Conservation (phyloP, 2,797 vertebrate species). For the Pseudochirops cupreus region DNA sequence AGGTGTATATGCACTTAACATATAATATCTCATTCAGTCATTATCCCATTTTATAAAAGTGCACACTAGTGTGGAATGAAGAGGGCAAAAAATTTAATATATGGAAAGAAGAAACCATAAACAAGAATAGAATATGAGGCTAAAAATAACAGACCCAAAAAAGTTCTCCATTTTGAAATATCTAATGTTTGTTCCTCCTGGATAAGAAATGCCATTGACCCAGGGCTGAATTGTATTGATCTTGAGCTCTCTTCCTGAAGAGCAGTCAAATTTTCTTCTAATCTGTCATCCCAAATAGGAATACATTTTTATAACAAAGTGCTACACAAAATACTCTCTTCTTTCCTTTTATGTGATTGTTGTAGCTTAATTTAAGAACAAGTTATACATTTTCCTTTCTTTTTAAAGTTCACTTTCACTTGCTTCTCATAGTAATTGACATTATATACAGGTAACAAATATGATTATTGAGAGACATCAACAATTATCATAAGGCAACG, state of each 20-base stretch:
- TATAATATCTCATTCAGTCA: neutral
- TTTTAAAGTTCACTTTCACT: neutral
- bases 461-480: neutral
- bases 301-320: neutral
- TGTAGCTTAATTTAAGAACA: neutral
- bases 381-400: neutral
- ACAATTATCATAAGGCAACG: neutral
- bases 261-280: neutral
- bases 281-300: neutral
- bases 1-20: neutral
- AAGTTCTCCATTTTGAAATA: neutral
- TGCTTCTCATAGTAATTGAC: neutral
- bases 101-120: neutral
- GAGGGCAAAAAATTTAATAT: neutral
- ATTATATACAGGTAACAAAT: neutral
- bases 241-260: neutral
- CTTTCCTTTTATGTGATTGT: neutral
- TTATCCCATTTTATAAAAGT: neutral
- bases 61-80: no score
- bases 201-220: neutral
- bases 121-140: neutral
- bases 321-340: neutral
- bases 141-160: neutral
- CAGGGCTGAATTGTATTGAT: neutral
- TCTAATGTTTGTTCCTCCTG: no score